Percentiles rank a stretch among this genome's conserved stretches.
Evolutionary conservation across 2,797 vertebrate species (phyloP).

Genomic region (Sciurus vulgaris): DNA sequence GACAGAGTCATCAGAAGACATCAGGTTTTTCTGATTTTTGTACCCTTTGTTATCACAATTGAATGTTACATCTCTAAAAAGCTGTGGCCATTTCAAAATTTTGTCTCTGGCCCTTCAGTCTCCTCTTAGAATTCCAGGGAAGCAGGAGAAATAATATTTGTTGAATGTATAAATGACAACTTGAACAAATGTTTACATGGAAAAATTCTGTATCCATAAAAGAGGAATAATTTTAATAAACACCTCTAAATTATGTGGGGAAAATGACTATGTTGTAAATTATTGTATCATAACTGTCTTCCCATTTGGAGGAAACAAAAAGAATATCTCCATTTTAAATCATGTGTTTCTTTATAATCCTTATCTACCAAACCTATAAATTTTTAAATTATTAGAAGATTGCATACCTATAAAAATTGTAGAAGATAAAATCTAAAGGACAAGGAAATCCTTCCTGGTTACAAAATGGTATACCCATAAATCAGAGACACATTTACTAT

Average conservation of each 20-base stretch:
- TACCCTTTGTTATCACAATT: background rate
- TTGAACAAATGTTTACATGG: background rate
- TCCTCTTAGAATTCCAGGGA: background rate
- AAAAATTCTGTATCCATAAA: background rate
- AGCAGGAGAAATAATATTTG: slow-evolving; percentile 10
- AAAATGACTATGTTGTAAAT: background rate
- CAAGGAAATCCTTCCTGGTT: background rate
- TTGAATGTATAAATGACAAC: background rate
- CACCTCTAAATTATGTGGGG: background rate
- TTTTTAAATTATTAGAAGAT: background rate
- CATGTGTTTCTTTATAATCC: background rate
- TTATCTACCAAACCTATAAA: background rate
- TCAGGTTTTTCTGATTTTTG: background rate
- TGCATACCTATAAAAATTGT: background rate
- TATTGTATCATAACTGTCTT: background rate
- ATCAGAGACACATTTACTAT: background rate
- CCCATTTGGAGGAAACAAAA: background rate
- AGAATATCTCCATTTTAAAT: slow-evolving; percentile 27
- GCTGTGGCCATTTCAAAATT: background rate
- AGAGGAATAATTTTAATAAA: slow-evolving; percentile 23
- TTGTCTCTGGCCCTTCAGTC: background rate
- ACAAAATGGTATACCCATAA: background rate
- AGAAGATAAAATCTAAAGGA: slow-evolving; percentile 3
- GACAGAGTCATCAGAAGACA: background rate
- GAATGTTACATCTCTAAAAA: background rate